Conservation (phyloP, 2,888 invertebrate genomes). For the Trissoscelio sp. region DNA sequence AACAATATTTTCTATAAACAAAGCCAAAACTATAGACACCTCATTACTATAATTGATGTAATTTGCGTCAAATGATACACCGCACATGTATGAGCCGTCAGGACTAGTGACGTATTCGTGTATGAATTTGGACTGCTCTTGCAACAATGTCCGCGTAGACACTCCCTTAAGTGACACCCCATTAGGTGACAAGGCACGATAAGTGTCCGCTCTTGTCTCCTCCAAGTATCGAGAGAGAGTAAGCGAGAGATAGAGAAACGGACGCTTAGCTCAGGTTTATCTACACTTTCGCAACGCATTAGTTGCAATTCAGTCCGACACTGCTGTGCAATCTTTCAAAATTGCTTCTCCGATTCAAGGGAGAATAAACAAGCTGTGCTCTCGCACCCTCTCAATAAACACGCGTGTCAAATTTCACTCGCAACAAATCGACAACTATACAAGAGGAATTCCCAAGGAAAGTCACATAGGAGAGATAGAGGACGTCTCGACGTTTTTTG, state of each 20-base stretch:
- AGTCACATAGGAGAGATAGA: too few species aligned
- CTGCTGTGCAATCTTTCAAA: slow-evolving; percentile 3
- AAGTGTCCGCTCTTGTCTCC: slow-evolving; percentile 20
- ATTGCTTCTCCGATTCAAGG: neutral
- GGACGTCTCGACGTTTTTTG: too few species aligned
- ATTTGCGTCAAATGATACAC: neutral
- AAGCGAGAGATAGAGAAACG: too few species aligned
- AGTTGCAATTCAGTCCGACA: slow-evolving; percentile 15
- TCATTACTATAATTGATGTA: neutral
- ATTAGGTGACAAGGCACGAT: slow-evolving; percentile 34
- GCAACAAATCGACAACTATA: neutral
- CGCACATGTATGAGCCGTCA: neutral
- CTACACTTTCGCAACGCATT: slow-evolving; percentile 4
- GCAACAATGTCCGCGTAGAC: slow-evolving; percentile 17
- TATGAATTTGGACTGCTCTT: slow-evolving; percentile 16
- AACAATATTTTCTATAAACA: too few species aligned
- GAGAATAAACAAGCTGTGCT: neutral
- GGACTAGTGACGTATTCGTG: neutral
- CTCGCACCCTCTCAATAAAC: neutral
- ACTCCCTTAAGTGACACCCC: slow-evolving; percentile 41
- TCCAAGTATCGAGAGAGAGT: slow-evolving; percentile 29
- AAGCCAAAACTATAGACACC: neutral
- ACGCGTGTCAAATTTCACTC: neutral
- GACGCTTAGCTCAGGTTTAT: slow-evolving; percentile 27
- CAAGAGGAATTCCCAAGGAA: neutral